These are phyloP conservation scores for Drosophila nigromelanica DNA, from an alignment of 1,140 invertebrate genomes.

Conservation along the genomic window DNA sequence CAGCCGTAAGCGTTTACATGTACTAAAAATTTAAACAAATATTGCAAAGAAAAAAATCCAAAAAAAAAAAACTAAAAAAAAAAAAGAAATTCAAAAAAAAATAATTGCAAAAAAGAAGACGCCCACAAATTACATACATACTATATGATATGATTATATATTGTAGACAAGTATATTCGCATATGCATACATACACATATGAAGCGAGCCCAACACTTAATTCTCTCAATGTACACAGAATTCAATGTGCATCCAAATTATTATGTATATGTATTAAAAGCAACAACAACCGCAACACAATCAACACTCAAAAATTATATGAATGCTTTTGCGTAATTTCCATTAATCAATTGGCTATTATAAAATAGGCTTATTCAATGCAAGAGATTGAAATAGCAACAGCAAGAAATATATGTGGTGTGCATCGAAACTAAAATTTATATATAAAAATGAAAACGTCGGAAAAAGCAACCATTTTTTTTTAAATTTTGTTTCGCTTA, in stretches of 20 bases:
- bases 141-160: not conserved
- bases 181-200: slow-evolving; percentile 19
- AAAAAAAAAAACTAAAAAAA: slow-evolving; percentile 27
- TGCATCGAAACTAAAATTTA: slow-evolving; percentile 12
- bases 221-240: slow-evolving; percentile 9
- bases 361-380: not conserved
- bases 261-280: not conserved
- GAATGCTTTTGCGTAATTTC: slow-evolving; percentile 1
- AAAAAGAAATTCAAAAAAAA: slow-evolving; percentile 11
- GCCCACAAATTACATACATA: slow-evolving; percentile 9
- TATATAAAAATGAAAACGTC: not conserved
- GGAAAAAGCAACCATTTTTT: slow-evolving; percentile 10
- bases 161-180: slow-evolving; percentile 1
- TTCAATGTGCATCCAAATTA: not conserved
- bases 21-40: slow-evolving; percentile 19
- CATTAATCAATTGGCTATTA: not conserved
- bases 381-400: not conserved
- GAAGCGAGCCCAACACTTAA: slow-evolving; percentile 7
- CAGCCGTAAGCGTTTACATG: slow-evolving; percentile 40
- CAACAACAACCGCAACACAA: not conserved
- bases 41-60: slow-evolving; percentile 8
- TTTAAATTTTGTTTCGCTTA: slow-evolving; percentile 32
- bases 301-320: not conserved
- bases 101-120: slow-evolving; percentile 1
- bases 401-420: slow-evolving; percentile 10